phyloP scores from a whole-genome alignment of 2,797 vertebrate genomes.

The Coregonus sp. region DNA sequence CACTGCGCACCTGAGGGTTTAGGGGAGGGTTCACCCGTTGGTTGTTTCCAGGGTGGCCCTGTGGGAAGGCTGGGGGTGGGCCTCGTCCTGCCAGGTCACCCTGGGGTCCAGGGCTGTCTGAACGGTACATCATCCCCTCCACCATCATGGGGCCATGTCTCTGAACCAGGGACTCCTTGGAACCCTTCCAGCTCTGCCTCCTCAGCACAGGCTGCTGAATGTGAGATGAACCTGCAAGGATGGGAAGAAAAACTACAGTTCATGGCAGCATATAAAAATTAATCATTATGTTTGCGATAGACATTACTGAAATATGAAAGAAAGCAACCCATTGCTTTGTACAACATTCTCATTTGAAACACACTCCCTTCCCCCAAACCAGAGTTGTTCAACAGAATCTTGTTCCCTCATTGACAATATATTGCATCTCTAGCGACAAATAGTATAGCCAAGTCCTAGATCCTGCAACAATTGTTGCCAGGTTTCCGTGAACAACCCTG shows the following conservation, averaged over 20 bases:
- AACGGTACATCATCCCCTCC: constrained; percentile 85
- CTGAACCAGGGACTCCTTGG: constrained; percentile 92
- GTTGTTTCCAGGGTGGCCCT: constrained; percentile 79
- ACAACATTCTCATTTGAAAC: constrained; percentile 5
- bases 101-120: constrained; percentile 87
- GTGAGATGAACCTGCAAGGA: constrained; percentile 68
- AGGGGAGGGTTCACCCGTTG: constrained; percentile 90
- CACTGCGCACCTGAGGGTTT: constrained; percentile 89
- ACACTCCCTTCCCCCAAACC: not conserved
- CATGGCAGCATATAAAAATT: too few relatives aligned
- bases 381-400: constrained; percentile 25
- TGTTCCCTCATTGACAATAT: constrained; percentile 18
- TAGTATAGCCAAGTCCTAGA: constrained; percentile 22
- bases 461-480: constrained; percentile 27
- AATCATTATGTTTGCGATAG: not conserved
- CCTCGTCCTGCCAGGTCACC: constrained; percentile 75
- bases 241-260: not conserved
- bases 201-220: constrained; percentile 88
- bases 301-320: not conserved
- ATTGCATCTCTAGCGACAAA: constrained; percentile 32
- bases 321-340: constrained; percentile 6
- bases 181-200: constrained; percentile 95
- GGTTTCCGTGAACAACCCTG: constrained; percentile 8
- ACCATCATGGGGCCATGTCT: constrained; percentile 83
- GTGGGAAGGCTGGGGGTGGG: constrained; percentile 82